A percentile compares a stretch with the other conserved stretches of the same genome.
phyloP scores from a whole-genome alignment of 2,888 invertebrate genomes.

The Plagodis pulveraria region DNA sequence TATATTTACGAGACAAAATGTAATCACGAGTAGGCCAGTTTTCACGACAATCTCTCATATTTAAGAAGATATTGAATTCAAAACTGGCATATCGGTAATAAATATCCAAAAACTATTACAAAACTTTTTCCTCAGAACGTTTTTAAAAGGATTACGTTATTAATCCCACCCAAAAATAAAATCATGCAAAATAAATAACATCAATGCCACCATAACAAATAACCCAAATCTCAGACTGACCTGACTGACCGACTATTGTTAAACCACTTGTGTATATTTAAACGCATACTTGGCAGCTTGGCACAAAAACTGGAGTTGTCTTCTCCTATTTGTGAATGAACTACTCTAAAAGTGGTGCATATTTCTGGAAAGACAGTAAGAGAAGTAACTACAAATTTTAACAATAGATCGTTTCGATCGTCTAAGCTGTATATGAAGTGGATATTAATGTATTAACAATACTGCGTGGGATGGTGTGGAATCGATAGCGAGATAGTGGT shows the following conservation, averaged over 20 bases:
- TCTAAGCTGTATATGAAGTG: too few relatives aligned
- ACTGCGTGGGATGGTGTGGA: too few relatives aligned
- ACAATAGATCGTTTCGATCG: too few relatives aligned
- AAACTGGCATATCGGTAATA: too few relatives aligned
- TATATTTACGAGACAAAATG: too few relatives aligned
- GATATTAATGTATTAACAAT: too few relatives aligned
- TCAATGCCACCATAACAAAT: background rate
- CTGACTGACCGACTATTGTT: constrained; percentile 19
- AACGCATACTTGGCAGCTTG: constrained; percentile 23
- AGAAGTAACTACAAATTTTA: background rate
- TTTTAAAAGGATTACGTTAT: background rate
- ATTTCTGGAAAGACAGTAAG: constrained; percentile 4
- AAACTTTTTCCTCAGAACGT: background rate
- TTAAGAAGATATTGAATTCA: too few relatives aligned
- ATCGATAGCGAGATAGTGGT: too few relatives aligned
- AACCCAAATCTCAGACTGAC: constrained; percentile 9
- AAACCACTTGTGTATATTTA: constrained; percentile 13
- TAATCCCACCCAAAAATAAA: background rate
- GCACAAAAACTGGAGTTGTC: constrained; percentile 13
- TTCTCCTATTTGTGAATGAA: constrained; percentile 21
- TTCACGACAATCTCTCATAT: too few relatives aligned
- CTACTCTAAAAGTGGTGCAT: constrained; percentile 1
- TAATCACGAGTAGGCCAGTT: too few relatives aligned
- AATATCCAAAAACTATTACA: too few relatives aligned
- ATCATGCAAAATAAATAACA: constrained; percentile 2